Conservation (phyloP, 1,140 invertebrate species). For the Halictus rubicundus region DNA sequence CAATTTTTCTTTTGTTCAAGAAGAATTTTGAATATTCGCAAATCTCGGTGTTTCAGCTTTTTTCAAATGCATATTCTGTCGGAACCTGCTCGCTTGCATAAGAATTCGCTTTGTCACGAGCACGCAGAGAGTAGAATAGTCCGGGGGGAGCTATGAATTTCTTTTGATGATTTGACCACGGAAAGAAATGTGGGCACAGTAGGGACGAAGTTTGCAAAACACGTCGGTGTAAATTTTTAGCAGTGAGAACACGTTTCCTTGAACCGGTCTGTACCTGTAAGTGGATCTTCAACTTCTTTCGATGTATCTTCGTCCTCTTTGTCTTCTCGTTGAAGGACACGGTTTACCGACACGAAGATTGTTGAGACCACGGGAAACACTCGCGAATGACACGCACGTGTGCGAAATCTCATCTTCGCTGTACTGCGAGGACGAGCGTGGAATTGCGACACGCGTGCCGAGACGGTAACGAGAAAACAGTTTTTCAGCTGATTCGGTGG, state of each 20-base stretch:
- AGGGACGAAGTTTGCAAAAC: too few relatives aligned
- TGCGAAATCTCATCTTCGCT: constrained; percentile 16
- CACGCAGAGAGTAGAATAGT: too few relatives aligned
- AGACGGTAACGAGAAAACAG: constrained; percentile 4
- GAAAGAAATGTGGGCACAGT: too few relatives aligned
- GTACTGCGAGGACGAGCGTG: neutral
- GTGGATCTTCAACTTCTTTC: neutral
- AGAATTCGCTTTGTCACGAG: neutral
- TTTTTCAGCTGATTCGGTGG: neutral
- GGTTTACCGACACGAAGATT: constrained; percentile 18
- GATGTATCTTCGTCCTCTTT: neutral
- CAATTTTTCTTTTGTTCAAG: too few relatives aligned
- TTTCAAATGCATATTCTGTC: too few relatives aligned
- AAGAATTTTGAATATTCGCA: too few relatives aligned
- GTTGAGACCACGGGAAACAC: constrained; percentile 46
- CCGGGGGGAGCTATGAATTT: too few relatives aligned
- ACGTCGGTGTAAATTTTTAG: too few relatives aligned
- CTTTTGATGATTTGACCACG: too few relatives aligned
- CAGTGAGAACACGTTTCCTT: neutral
- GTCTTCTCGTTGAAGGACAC: neutral
- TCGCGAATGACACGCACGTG: constrained; percentile 48
- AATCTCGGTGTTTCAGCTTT: too few relatives aligned
- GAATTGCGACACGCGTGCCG: constrained; percentile 4
- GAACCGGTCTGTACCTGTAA: neutral
- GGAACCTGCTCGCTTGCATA: too few relatives aligned